Conservation (phyloP, 2,888 invertebrate species). For the Chironomus riparius region DNA sequence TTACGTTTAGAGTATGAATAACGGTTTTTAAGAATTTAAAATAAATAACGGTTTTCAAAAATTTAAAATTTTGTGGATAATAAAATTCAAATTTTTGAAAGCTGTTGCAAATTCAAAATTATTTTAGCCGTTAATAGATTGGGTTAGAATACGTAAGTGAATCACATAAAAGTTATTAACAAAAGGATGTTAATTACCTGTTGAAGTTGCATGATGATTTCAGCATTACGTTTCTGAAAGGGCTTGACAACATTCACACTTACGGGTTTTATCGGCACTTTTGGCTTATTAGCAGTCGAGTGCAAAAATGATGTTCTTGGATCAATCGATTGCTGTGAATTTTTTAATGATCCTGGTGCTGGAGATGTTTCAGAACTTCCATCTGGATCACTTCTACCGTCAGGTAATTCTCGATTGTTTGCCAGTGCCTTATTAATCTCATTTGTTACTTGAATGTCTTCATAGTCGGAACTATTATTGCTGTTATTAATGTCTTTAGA, state of each 20-base stretch:
- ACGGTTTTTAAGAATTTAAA: not conserved
- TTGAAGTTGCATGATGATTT: conserved; percentile 47
- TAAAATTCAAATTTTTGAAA: too few species aligned
- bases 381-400: conserved; percentile 77
- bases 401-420: conserved; percentile 69
- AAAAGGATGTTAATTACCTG: conserved; percentile 39
- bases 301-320: conserved; percentile 64
- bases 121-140: too few species aligned
- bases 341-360: conserved; percentile 59
- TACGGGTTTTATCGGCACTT: conserved; percentile 60
- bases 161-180: not conserved
- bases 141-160: not conserved
- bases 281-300: conserved; percentile 48
- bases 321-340: conserved; percentile 53
- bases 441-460: conserved; percentile 41
- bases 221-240: conserved; percentile 29
- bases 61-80: too few species aligned
- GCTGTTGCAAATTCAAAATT: too few species aligned
- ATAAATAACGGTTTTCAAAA: too few species aligned
- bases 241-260: conserved; percentile 48
- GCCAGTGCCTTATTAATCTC: conserved; percentile 36
- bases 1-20: too few species aligned
- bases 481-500: conserved; percentile 31
- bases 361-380: conserved; percentile 54
- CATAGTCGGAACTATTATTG: conserved; percentile 41